A percentile compares a stretch with the other conserved stretches of the same genome.
Conservation (phyloP, 2,797 vertebrate genomes). For the Neomorphus geoffroyi region DNA sequence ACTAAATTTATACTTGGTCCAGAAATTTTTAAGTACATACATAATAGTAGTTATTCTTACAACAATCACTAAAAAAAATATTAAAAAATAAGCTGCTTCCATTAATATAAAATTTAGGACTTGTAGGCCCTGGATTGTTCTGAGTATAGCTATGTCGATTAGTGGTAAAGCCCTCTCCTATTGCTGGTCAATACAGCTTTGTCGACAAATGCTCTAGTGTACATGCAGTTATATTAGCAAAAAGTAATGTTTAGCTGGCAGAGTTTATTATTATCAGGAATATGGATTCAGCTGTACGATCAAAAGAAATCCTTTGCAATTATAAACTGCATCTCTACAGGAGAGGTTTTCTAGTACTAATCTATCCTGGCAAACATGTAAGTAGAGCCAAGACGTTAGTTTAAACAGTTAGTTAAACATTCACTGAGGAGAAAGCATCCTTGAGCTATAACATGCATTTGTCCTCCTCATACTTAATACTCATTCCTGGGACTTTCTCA, state of each 20-base stretch:
- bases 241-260: neutral
- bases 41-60: neutral
- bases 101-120: neutral
- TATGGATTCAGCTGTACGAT: neutral
- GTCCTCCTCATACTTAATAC: neutral
- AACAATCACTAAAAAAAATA: neutral
- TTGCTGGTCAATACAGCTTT: neutral
- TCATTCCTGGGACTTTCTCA: conserved; percentile 65
- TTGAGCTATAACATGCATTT: neutral
- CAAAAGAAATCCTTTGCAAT: neutral
- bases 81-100: neutral
- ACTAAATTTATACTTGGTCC: neutral
- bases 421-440: conserved; percentile 20
- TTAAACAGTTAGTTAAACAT: conserved; percentile 12
- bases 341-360: neutral
- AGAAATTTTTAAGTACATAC: neutral
- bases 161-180: neutral
- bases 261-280: neutral
- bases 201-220: neutral
- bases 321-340: neutral
- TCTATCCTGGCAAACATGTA: neutral
- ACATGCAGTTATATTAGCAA: neutral
- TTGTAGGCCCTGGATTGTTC: neutral
- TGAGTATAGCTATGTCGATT: neutral
- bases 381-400: neutral